Percentiles rank a stretch among this genome's conserved stretches.
phyloP scores from a whole-genome alignment of 2,888 invertebrate genomes.

The Serrognathus titanus region DNA sequence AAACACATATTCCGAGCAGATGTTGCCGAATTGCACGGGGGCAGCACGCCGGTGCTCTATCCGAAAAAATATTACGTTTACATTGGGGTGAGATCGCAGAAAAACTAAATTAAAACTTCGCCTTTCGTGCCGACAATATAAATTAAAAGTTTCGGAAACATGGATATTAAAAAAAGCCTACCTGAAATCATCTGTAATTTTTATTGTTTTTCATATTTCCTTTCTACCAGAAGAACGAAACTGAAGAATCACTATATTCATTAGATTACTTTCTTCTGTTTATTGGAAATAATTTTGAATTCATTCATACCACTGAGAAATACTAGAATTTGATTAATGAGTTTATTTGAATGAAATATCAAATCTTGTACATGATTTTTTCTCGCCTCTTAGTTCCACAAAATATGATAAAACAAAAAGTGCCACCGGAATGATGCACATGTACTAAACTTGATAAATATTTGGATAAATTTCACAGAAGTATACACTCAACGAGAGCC shows the following conservation, averaged over 20 bases:
- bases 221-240: too few species aligned
- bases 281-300: too few species aligned
- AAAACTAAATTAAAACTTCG: conserved; percentile 20
- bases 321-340: too few species aligned
- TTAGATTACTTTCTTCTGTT: background rate
- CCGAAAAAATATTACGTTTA: background rate
- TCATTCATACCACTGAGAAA: too few species aligned
- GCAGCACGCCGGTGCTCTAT: background rate
- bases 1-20: conserved; percentile 42
- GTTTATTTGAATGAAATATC: too few species aligned
- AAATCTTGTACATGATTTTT: too few species aligned
- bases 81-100: conserved; percentile 4
- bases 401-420: too few species aligned
- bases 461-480: too few species aligned
- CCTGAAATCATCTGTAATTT: conserved; percentile 9
- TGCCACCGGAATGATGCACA: too few species aligned
- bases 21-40: conserved; percentile 33
- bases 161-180: conserved; percentile 6
- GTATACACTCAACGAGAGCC: too few species aligned
- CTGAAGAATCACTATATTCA: background rate
- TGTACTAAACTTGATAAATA: too few species aligned
- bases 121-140: conserved; percentile 19
- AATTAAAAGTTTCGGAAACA: conserved; percentile 17
- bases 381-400: too few species aligned
- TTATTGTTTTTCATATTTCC: conserved; percentile 2